Conservation (phyloP, 2,113 vertebrate genomes). For the Guaruba guarouba region DNA sequence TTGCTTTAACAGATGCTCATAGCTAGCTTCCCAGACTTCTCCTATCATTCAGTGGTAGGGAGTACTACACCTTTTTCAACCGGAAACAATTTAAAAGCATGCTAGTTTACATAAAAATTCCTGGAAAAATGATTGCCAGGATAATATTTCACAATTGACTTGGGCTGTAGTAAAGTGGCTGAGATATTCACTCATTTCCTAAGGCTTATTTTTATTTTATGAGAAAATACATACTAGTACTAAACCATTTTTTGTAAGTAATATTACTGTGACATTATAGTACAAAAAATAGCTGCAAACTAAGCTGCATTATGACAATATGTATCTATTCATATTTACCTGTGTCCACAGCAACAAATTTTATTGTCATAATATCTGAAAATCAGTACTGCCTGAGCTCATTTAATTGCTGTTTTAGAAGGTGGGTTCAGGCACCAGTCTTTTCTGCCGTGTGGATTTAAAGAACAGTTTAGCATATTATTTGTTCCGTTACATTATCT, state of each 20-base stretch:
- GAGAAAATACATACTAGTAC: background rate
- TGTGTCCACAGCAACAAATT: background rate
- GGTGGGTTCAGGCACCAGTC: background rate
- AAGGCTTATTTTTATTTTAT: background rate
- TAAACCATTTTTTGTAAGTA: background rate
- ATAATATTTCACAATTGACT: background rate
- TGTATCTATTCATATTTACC: background rate
- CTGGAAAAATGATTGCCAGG: background rate
- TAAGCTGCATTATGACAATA: background rate
- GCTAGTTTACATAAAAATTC: background rate
- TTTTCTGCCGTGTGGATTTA: background rate
- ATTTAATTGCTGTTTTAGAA: conserved; percentile 18
- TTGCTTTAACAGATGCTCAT: background rate
- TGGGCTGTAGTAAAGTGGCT: background rate
- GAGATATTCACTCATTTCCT: background rate
- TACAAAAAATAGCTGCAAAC: background rate
- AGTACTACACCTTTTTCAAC: background rate
- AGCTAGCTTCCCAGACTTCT: background rate
- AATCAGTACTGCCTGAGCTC: background rate
- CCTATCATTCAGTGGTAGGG: fast-evolving
- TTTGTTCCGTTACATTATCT: background rate
- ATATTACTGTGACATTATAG: background rate
- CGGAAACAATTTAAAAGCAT: background rate
- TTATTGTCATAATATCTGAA: background rate
- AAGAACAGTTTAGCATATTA: background rate